Base-by-base conservation (phyloP, 2,888 invertebrate species). In the Pterostichus madidus region DNA sequence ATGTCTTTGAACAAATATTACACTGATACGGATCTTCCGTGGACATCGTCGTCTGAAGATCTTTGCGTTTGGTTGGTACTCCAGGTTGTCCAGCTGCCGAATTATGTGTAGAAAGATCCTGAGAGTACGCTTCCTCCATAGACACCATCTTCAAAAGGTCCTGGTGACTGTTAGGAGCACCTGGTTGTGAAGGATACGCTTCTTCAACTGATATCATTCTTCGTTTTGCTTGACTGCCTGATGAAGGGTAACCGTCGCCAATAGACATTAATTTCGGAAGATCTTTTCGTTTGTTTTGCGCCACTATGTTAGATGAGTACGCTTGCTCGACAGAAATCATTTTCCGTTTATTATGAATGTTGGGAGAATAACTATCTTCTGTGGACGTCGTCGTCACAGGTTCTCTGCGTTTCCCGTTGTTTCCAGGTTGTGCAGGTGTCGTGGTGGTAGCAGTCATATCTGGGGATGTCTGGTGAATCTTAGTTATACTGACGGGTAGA, bases 1-100 rank as follows among this genome's bases (percentile, higher is more conserved):
- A 97, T 11, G 96, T 96, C 89, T 97, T 97, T 86, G 96, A 94
- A 89, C 97, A 97, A 86, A 96, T 96, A 90, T 97, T 96, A 90
- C 97, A 97, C 85, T 95, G 94, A 90, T 97, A 97, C 24, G 96
- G 96, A 90, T 96, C 96, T 35, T 90, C 90, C 17, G 90, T 89
- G 84, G 90, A 89, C 68, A 87, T 86, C 77, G 89, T 89, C 85
- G 89, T 75, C 35, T 59, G 24, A 10, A 86, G 84, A 17, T 87
- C 87, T 83, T 90, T 86, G 39, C 15, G 83, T 84, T 84, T 75
- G 32, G 53, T 76, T 76, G 84, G 84, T 73, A 13, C 31, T 32
- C 31, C 75, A 75, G 46, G 84, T 83, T 86, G 56, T 44, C 24
- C 85, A 92, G 49, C 93, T 92, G 89, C 95, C 95, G n/a, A 92